Conservation (phyloP, 2,113 vertebrate genomes). For the Microtus montanus region DNA sequence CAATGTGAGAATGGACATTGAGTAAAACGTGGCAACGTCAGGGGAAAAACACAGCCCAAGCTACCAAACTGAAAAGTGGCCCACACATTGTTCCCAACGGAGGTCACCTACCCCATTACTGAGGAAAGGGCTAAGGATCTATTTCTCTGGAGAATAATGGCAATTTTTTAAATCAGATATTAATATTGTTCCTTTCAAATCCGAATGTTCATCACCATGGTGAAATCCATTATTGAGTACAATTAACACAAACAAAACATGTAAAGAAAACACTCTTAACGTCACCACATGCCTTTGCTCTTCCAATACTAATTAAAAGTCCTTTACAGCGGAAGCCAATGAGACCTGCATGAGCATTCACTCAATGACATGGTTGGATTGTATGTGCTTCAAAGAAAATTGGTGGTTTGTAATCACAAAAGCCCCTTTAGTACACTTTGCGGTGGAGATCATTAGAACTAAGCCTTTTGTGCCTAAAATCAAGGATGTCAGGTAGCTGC, state of each 20-base stretch:
- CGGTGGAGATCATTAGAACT: neutral
- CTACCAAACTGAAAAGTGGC: neutral
- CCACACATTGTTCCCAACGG: neutral
- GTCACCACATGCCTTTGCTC: no score
- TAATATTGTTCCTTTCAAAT: neutral
- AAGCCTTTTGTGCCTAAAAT: neutral
- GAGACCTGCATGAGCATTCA: neutral
- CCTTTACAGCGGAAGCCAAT: neutral
- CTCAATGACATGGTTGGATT: neutral
- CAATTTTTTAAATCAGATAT: neutral
- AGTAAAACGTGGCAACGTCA: neutral
- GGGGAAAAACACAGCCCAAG: neutral
- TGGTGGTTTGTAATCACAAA: neutral
- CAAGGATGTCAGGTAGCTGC: neutral
- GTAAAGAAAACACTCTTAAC: neutral
- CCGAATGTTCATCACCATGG: neutral
- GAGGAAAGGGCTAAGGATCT: neutral
- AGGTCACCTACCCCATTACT: neutral
- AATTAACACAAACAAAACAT: neutral
- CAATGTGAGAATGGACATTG: neutral
- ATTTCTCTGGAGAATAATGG: slow-evolving; percentile 20
- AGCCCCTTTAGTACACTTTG: neutral
- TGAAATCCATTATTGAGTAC: neutral
- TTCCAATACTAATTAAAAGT: neutral
- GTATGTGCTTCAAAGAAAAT: neutral